Conservation (phyloP, 2,113 vertebrate genomes). For the Alouatta palliata region DNA sequence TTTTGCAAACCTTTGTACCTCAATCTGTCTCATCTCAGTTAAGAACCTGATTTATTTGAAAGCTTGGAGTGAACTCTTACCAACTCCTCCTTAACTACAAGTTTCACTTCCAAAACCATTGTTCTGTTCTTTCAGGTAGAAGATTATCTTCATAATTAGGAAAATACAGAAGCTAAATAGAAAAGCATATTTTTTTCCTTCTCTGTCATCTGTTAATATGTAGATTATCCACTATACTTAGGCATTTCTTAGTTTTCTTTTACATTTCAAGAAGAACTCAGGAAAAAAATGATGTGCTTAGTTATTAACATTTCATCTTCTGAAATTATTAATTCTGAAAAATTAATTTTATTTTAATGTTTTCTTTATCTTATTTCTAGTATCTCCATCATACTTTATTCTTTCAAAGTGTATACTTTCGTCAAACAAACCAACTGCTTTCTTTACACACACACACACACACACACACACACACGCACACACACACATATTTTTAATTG, state of each 20-base stretch:
- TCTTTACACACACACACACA: background rate
- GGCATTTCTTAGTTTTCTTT: background rate
- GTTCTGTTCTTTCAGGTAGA: background rate
- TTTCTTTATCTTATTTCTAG: background rate
- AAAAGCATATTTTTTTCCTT: background rate
- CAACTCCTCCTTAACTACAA: background rate
- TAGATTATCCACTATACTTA: background rate
- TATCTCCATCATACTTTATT: background rate
- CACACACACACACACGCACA: too few relatives aligned
- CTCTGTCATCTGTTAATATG: background rate
- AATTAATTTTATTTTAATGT: background rate
- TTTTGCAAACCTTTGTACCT: background rate
- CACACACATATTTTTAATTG: background rate
- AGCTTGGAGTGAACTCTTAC: background rate
- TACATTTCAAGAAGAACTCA: background rate
- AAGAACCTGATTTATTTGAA: background rate
- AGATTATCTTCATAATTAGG: background rate
- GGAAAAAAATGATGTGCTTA: background rate
- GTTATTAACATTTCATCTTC: background rate
- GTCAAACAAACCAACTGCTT: background rate
- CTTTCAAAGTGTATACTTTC: background rate
- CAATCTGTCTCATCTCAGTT: background rate
- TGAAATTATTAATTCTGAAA: background rate
- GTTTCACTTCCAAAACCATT: background rate
- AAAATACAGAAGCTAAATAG: background rate